These are phyloP conservation scores for Theretra japonica DNA, from an alignment of 2,888 invertebrate genomes.

Conservation along the genomic window DNA sequence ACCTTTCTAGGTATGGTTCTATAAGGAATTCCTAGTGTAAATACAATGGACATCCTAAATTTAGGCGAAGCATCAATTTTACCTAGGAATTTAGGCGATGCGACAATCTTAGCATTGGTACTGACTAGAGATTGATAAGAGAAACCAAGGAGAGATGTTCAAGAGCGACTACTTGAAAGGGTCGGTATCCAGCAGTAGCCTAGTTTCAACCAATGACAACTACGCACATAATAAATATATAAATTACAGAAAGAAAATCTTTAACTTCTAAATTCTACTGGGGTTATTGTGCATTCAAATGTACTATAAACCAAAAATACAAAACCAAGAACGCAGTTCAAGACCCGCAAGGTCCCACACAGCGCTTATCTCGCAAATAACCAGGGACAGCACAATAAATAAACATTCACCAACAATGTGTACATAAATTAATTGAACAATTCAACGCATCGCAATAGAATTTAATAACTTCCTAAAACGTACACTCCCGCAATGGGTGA, in stretches of 20 bases:
- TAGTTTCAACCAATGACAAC: no score
- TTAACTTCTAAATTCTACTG: background rate
- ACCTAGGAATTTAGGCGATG: no score
- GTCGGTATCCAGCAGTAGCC: no score
- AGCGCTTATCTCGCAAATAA: constrained; percentile 17
- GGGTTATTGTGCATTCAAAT: background rate
- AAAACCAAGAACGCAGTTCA: background rate
- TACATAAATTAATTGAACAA: constrained; percentile 29
- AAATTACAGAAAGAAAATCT: background rate
- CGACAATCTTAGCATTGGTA: no score
- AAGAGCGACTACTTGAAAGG: no score
- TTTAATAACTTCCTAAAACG: constrained; percentile 34
- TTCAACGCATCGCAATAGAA: constrained; percentile 18
- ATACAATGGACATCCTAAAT: no score
- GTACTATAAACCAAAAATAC: constrained; percentile 21
- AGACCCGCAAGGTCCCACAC: constrained; percentile 20
- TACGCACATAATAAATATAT: no score
- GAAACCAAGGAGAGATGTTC: no score
- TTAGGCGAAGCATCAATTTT: no score
- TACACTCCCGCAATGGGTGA: constrained; percentile 23
- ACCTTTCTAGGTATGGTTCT: no score
- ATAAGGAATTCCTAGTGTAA: no score
- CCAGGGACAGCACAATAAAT: constrained; percentile 23
- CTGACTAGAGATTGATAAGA: no score
- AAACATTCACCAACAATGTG: constrained; percentile 21